Conservation (phyloP, 2,113 vertebrate genomes). For the Lasiurus borealis region DNA sequence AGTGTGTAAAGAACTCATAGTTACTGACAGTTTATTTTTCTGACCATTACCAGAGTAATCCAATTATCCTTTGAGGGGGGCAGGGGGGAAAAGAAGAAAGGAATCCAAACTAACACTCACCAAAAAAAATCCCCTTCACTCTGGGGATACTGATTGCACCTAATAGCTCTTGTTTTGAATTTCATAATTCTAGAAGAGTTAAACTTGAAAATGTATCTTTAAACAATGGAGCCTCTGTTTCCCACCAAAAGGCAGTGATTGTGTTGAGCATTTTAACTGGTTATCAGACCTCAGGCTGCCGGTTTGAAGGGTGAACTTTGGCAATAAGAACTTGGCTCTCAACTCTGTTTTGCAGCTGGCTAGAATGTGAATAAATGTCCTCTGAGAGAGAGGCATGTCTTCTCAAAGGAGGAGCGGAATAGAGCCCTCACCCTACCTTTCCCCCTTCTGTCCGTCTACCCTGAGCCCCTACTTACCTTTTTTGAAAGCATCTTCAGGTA, state of each 20-base stretch:
- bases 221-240: conserved; percentile 63
- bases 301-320: conserved; percentile 82
- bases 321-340: conserved; percentile 81
- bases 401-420: conserved; percentile 60
- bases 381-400: conserved; percentile 72
- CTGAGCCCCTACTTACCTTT: conserved; percentile 34
- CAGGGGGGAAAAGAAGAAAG: background rate
- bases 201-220: conserved; percentile 75
- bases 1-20: conserved; percentile 17
- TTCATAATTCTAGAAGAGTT: conserved; percentile 80
- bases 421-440: conserved; percentile 58
- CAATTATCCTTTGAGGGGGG: conserved; percentile 25
- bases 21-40: conserved; percentile 56
- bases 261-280: conserved; percentile 81
- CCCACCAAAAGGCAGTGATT: conserved; percentile 74
- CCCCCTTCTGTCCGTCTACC: conserved; percentile 35
- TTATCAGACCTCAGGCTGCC: conserved; percentile 77
- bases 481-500: conserved; percentile 10
- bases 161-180: conserved; percentile 77
- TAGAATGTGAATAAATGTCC: conserved; percentile 75
- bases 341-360: conserved; percentile 78
- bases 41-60: conserved; percentile 28
- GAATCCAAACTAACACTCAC: background rate
- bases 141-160: conserved; percentile 58
- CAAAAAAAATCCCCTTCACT: conserved; percentile 35